Evolutionary conservation across 2,888 invertebrate genomes (phyloP), one percentile per base, ranked within the genome.

Genomic region (Ophioninae sp.): DNA sequence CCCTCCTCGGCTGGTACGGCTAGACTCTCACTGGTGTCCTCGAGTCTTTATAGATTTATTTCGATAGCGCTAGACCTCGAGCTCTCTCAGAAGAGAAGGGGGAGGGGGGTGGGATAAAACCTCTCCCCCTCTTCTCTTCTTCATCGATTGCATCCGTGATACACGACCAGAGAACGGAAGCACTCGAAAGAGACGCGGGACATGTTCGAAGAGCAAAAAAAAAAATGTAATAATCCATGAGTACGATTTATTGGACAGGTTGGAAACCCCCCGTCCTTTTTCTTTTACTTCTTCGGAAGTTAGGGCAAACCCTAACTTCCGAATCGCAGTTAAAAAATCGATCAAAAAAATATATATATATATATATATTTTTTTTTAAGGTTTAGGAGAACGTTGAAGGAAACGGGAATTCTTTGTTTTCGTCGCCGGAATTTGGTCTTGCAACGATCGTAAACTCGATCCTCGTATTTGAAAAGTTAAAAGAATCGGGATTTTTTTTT

Each of bases 21-120:
- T 85, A 86, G 86, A 83, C 85, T 86, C 76, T 69, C 80, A n/a
- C 79, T 20, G 50, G 59, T 74, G 69, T 85, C 79, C 81, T 80
- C 81, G 80, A 85, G 85, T 68, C 77, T 86, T 85, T 86, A 86
- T 86, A 86, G 87, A 86, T 87, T 86, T 85, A 86, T 85, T 86
- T 82, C 84, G 86, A 85, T 87, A 86, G 80, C 83, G 74, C 64
- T 64, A 30, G 39, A 77, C 79, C 73, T 69, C 73, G 23, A 39
- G 73, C 57, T 50, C 17, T 50, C 50, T 30, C 30, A 30, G 30
- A 3, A 50, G 50, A 2, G 0, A 5, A 5, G 5, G 20, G 59
- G 7, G 69, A 65, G 65, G 56, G 56, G 56, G 61, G 50, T n/a
- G 30, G 30, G 30, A 3, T 30, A 30, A 30, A 59, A 67, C 23